Evolutionary conservation across 53 echinoderm and acorn worm species (phyloP), one percentile per base, ranked within the genome.

Genomic region (Echinarachnius parma): DNA sequence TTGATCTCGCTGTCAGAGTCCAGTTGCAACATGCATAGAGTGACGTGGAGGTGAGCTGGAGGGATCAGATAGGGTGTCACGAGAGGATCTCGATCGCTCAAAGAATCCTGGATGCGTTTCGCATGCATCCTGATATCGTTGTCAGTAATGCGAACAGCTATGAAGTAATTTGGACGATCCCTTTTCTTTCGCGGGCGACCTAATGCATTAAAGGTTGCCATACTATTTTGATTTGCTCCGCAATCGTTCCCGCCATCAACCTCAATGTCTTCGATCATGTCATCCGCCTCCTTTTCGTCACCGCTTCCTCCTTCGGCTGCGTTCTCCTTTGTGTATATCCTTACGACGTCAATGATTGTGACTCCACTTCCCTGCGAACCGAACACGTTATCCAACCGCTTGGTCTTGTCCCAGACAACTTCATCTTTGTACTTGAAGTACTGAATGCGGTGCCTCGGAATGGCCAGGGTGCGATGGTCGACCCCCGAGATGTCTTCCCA

Each of bases 401-500:
- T 34, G 1, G 70, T 79, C 52, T 96, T 96, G 53, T 96, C 91
- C 96, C 96, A 96, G 0, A 96, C 91, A 2, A 90, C 68, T 50
- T 78, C 85, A 53, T 96, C 96, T 20, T 96, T 91, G 60, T 96
- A 91, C 60, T 91, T 96, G 53, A 96, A 96, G 60, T 96, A 91
- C 77, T 96, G 96, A 34, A 96, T 91, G 13, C 96, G 78, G 52
- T 96, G 96, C 31, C 83, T 44, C 0, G 96, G 91, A 33, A 87
- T 84, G 0, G 87, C 88, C 8, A 96, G 62, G 3, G 84, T 81
- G 3, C 44, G 47, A 21, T 84, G 45, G 32, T 96, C 96, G 4
- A 91, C 85, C 0, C 75, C 75, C 4, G 96, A 80, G 8, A 96
- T 71, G 60, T 96, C 90, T 26, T 75, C 87, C 96, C 96, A 96